Evolutionary conservation across 2,113 vertebrate species (phyloP), one percentile per base, ranked within the genome.

Genomic region (Pygoscelis antarcticus): DNA sequence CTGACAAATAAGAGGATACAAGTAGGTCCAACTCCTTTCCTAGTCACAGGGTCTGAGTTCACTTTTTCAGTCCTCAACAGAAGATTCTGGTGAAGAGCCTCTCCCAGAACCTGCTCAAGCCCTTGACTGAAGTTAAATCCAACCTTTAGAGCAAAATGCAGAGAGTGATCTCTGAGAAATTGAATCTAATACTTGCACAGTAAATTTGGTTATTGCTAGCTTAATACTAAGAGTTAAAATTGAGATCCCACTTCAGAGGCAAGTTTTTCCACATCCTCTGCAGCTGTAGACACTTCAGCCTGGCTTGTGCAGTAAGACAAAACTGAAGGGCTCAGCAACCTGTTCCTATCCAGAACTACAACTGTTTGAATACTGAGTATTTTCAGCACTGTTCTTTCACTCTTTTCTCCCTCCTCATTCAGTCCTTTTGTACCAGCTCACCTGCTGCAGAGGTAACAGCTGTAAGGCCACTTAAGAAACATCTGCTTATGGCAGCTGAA

Each of bases 401-500:
- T 42, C 54, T 79, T 90, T 79, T 54, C 49, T 70, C 62, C 80
- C n/a, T 75, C 69, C 32, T 82, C 54, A 51, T 80, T 87, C 58
- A 68, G 18, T 44, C 17, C 46, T 83, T 93, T 95, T 72, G 30
- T 82, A 83, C 34, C 72, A 94, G 47, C 96, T 97, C 97, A 98
- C 98, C 97, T 97, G 93, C 96, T 97, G 94, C 98, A 98, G 64
- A 98, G 95, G 95, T 97, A 96, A 89, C 98, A 98, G 77, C 71
- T 89, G 94, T 98, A 98, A 60, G 96, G 97, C 98, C 98, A 98
- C 83, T 97, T 91, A 49, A 98, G 97, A 77, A 96, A 97, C 87
- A 97, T 96, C 90, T 96, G 95, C 93, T 94, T 97, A 64, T 20
- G 57, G 90, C 98, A 98, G 93, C 90, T 94, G 85, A 95, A 96